These are phyloP conservation scores for Ochropleura plecta DNA, from an alignment of 2,888 invertebrate species.

Conservation along the genomic window DNA sequence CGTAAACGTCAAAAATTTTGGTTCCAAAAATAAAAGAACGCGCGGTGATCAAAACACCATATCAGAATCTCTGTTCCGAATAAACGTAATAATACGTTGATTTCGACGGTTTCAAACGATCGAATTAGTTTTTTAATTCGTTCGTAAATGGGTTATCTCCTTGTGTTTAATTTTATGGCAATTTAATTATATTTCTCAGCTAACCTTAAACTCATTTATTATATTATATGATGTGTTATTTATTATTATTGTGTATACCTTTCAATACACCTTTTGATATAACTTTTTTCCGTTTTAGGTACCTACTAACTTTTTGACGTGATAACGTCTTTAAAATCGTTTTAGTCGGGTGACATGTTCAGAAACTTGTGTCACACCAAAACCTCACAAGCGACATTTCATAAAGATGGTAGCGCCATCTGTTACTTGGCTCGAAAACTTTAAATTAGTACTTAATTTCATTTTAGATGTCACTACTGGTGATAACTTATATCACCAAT, in stretches of 20 bases:
- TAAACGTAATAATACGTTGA: constrained; percentile 71
- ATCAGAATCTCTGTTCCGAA: constrained; percentile 72
- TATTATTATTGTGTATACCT: constrained; percentile 6
- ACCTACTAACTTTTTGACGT: background rate
- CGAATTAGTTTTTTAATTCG: constrained; percentile 66
- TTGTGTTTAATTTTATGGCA: constrained; percentile 47
- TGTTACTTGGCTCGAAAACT: no score
- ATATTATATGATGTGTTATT: constrained; percentile 14
- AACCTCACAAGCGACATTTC: no score
- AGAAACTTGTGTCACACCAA: no score
- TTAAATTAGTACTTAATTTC: no score
- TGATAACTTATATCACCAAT: no score
- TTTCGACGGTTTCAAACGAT: constrained; percentile 67
- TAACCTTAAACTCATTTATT: constrained; percentile 26
- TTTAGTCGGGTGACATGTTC: no score
- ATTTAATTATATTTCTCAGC: constrained; percentile 49
- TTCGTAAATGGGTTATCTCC: constrained; percentile 49
- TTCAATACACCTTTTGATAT: background rate
- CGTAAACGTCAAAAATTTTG: constrained; percentile 80
- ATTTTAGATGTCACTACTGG: no score
- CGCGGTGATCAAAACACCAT: constrained; percentile 72
- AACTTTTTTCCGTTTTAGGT: background rate
- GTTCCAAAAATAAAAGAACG: constrained; percentile 75
- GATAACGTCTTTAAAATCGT: no score
- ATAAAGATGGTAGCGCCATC: no score